Conservation (phyloP, 2,888 invertebrate species). For the Mechanitis mazaeus region DNA sequence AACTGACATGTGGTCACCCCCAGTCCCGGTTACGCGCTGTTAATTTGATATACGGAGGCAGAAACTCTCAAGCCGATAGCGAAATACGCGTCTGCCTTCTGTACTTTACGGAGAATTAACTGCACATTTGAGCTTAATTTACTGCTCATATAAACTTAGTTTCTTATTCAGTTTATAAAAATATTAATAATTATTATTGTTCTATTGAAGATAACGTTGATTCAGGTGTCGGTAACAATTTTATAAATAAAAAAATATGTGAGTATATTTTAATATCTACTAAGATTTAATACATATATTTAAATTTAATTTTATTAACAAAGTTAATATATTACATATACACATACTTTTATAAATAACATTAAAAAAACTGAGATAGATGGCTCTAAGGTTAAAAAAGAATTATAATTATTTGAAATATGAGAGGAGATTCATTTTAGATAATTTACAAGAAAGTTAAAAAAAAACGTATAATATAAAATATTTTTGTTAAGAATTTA, state of each 20-base stretch:
- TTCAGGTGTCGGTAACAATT: too few species aligned
- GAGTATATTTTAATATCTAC: too few species aligned
- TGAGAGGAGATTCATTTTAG: conserved; percentile 35
- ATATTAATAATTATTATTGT: too few species aligned
- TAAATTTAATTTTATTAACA: too few species aligned
- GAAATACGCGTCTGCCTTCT: conserved; percentile 31
- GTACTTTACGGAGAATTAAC: conserved; percentile 33
- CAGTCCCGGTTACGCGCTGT: conserved; percentile 57
- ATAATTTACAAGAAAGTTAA: conserved; percentile 56
- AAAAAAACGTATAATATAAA: conserved; percentile 46
- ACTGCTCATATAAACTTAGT: background rate
- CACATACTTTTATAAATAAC: too few species aligned
- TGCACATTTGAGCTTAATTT: conserved; percentile 8
- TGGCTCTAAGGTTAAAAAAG: too few species aligned
- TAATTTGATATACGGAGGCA: conserved; percentile 60
- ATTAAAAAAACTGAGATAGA: too few species aligned
- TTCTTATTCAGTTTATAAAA: too few species aligned
- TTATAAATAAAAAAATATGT: too few species aligned
- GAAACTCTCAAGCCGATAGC: conserved; percentile 52
- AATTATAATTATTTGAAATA: background rate
- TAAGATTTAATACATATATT: too few species aligned
- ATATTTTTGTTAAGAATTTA: conserved; percentile 47
- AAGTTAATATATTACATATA: too few species aligned
- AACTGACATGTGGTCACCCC: conserved; percentile 45
- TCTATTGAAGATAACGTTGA: too few species aligned